Conservation (phyloP, 23 tunicate species). For the Phallusia fumigata region DNA sequence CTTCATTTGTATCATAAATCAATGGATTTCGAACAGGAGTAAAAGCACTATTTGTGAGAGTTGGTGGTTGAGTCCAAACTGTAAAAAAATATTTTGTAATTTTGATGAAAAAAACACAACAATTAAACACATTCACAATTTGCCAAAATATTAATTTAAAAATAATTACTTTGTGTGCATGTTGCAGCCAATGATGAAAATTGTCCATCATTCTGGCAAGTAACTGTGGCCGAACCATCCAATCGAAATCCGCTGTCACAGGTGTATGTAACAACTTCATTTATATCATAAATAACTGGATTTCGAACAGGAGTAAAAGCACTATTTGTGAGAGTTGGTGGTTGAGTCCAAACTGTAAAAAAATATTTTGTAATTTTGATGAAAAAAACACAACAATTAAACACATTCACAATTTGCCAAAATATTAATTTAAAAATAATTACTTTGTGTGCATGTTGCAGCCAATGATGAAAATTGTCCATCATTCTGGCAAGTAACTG, state of each 20-base stretch:
- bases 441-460: constrained; percentile 7
- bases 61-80: constrained; percentile 9
- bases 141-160: neutral
- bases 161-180: constrained; percentile 4
- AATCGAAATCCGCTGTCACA: constrained; percentile 2
- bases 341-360: neutral
- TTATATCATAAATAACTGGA: neutral
- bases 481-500: constrained; percentile 16
- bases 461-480: neutral
- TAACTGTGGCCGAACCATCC: neutral
- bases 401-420: neutral
- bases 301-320: neutral
- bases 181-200: constrained; percentile 1
- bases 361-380: neutral
- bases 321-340: constrained; percentile 6
- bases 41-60: neutral
- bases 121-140: neutral
- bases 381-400: neutral
- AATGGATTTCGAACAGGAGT: neutral
- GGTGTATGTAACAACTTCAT: constrained; percentile 19
- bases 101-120: neutral
- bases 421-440: neutral
- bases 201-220: constrained; percentile 8
- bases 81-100: neutral
- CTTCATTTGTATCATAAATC: neutral